phyloP scores from a whole-genome alignment of 2,888 invertebrate species.

The Sesamia inferens region DNA sequence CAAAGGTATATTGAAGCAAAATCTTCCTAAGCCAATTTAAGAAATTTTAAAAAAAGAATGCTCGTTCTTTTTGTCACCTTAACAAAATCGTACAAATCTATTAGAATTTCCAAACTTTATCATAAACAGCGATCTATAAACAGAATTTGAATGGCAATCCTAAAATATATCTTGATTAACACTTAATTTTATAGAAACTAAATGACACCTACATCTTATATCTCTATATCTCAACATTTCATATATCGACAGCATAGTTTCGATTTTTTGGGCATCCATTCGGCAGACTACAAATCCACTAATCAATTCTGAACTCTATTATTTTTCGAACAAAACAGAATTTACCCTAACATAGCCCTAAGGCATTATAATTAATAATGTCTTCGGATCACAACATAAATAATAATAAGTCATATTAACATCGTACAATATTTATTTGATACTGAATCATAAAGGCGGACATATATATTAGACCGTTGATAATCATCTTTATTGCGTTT shows the following conservation, averaged over 20 bases:
- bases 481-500: conserved; percentile 64
- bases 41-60: not conserved
- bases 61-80: conserved; percentile 5
- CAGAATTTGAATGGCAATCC: conserved; percentile 17
- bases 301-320: conserved; percentile 31
- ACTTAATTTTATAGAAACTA: conserved; percentile 30
- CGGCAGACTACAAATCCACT: not conserved
- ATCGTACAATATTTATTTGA: conserved; percentile 59
- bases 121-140: conserved; percentile 11
- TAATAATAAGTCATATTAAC: conserved; percentile 56
- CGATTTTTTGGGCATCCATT: conserved; percentile 29
- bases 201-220: conserved; percentile 37
- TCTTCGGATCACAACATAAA: conserved; percentile 56
- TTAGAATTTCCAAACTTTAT: not conserved
- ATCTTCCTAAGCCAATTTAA: not conserved
- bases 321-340: not conserved
- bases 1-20: conserved; percentile 2
- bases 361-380: conserved; percentile 51
- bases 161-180: conserved; percentile 45
- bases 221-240: conserved; percentile 39
- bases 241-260: conserved; percentile 47
- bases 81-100: conserved; percentile 26
- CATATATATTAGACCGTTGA: conserved; percentile 52
- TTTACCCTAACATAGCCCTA: not conserved
- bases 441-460: conserved; percentile 49